Evolutionary conservation across 2,888 invertebrate genomes (phyloP).

Genomic region (Cabera pusaria): DNA sequence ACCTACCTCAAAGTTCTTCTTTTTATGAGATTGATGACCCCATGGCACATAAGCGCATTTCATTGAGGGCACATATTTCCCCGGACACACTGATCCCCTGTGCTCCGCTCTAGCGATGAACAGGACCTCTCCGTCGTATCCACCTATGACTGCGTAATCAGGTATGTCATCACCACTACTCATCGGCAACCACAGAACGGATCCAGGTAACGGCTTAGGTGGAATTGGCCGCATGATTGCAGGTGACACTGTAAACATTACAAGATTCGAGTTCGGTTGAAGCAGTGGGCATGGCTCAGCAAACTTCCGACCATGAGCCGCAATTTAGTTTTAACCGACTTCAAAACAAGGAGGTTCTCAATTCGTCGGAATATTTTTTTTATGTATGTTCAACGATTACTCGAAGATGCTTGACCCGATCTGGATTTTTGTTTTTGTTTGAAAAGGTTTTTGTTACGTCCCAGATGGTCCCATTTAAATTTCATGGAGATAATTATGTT

Average conservation of each 20-base stretch:
- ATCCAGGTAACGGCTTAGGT: constrained; percentile 10
- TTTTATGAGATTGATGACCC: constrained; percentile 13
- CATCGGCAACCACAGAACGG: constrained; percentile 21
- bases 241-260: constrained; percentile 29
- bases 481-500: too few species aligned
- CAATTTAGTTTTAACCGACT: too few species aligned
- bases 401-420: too few species aligned
- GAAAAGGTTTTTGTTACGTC: too few species aligned
- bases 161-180: constrained; percentile 11
- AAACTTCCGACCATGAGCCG: too few species aligned
- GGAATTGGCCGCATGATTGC: constrained; percentile 5
- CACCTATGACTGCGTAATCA: constrained; percentile 20
- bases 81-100: constrained; percentile 16
- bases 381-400: too few species aligned
- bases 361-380: too few species aligned
- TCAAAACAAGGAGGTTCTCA: too few species aligned
- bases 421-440: too few species aligned
- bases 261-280: too few species aligned
- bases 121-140: constrained; percentile 23
- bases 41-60: constrained; percentile 15
- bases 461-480: too few species aligned
- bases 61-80: constrained; percentile 27
- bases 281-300: too few species aligned
- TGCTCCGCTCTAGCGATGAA: constrained; percentile 25
- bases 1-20: constrained; percentile 21